Percentiles rank a stretch among this genome's conserved stretches.
These are phyloP conservation scores for Lytechinus variegatus DNA, from an alignment of 35 echinoderm and acorn worm species.

Conservation along the genomic window DNA sequence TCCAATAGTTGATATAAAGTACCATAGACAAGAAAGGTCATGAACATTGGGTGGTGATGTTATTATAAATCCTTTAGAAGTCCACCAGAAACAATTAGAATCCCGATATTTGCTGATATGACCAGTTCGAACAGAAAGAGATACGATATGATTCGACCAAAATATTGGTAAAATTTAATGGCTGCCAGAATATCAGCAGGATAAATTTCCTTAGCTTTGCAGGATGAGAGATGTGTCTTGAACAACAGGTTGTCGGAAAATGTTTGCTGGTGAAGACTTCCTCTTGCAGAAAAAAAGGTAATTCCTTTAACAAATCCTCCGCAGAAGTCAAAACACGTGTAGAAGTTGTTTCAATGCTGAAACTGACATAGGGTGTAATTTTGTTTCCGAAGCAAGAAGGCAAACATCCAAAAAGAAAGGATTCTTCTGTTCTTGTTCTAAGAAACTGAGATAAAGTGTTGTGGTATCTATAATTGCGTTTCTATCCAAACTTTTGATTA, in stretches of 20 bases:
- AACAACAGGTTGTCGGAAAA: background rate
- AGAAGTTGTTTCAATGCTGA: background rate
- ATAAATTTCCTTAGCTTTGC: background rate
- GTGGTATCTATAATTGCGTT: background rate
- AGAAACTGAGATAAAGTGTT: background rate
- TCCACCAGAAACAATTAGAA: background rate
- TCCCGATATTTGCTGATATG: background rate
- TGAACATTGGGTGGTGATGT: background rate
- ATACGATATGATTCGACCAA: background rate
- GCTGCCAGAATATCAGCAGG: background rate
- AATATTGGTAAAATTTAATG: background rate
- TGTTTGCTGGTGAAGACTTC: background rate
- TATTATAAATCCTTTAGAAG: too few species aligned
- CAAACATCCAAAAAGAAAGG: background rate
- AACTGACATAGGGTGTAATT: background rate
- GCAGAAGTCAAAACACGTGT: background rate
- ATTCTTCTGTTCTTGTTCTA: background rate
- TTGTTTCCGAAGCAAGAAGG: background rate
- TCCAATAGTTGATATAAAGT: background rate
- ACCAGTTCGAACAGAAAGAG: background rate
- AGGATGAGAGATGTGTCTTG: background rate
- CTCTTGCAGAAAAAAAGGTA: background rate
- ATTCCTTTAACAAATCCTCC: background rate
- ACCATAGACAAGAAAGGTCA: background rate
- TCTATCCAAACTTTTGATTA: background rate